Conservation (phyloP, 2,797 vertebrate genomes). For the Enoplosus armatus region DNA sequence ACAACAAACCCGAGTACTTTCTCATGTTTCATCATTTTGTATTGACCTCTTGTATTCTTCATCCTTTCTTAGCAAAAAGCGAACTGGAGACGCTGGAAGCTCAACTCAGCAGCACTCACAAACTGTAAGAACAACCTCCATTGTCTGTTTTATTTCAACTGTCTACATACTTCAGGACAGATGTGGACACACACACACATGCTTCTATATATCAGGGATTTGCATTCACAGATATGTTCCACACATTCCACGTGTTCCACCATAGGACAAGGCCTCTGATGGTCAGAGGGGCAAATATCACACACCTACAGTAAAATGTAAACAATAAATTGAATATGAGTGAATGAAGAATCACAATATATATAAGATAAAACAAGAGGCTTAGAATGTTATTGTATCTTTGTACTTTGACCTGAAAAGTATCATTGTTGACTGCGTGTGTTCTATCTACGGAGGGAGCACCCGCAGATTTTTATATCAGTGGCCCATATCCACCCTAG, state of each 20-base stretch:
- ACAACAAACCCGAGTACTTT: neutral
- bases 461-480: too few relatives aligned
- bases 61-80: constrained; percentile 88
- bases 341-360: neutral
- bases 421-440: too few relatives aligned
- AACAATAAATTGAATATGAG: neutral
- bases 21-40: neutral
- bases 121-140: constrained; percentile 86
- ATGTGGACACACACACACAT: neutral
- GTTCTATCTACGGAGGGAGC: too few relatives aligned
- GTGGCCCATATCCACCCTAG: too few relatives aligned
- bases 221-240: too few relatives aligned
- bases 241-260: too few relatives aligned
- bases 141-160: constrained; percentile 3
- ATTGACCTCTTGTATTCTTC: constrained; percentile 9
- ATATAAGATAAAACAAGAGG: neutral
- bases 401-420: neutral
- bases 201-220: neutral
- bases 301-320: neutral
- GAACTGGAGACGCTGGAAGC: constrained; percentile 92
- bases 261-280: too few relatives aligned
- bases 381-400: neutral
- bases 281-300: neutral
- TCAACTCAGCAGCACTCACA: constrained; percentile 90
- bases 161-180: neutral